These are phyloP conservation scores for Lytechinus pictus DNA, from an alignment of 35 echinoderm and acorn worm genomes.

Conservation along the genomic window DNA sequence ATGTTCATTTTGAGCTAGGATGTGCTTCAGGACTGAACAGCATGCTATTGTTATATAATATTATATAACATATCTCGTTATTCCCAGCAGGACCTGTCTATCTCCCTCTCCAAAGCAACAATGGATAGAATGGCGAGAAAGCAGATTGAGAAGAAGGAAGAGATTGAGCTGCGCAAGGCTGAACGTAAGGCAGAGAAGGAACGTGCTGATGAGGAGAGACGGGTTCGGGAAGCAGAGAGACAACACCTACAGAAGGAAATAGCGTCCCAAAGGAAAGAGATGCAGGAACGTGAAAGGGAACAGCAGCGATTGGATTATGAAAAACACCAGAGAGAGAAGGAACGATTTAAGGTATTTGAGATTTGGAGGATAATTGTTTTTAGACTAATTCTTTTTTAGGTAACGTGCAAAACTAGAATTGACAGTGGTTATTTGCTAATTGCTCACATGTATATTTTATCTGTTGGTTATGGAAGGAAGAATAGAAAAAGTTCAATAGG, in stretches of 20 bases:
- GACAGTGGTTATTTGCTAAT: neutral
- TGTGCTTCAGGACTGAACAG: neutral
- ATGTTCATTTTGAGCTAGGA: neutral
- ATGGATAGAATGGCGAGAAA: constrained; percentile 74
- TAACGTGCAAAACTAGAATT: too few relatives aligned
- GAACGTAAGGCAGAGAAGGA: constrained; percentile 59
- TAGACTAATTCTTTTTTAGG: too few relatives aligned
- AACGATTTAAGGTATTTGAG: constrained; percentile 41
- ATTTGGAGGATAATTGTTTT: too few relatives aligned
- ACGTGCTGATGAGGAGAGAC: constrained; percentile 49
- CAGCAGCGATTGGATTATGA: constrained; percentile 53
- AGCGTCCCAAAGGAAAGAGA: constrained; percentile 42
- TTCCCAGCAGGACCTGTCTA: constrained; percentile 48
- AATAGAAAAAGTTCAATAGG: neutral
- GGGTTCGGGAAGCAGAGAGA: constrained; percentile 22
- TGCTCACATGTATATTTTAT: neutral
- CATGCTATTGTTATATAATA: neutral
- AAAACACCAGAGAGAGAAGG: constrained; percentile 41
- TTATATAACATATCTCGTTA: neutral
- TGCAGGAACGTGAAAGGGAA: constrained; percentile 50
- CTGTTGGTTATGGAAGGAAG: neutral
- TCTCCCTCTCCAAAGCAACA: constrained; percentile 83
- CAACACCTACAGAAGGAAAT: constrained; percentile 34
- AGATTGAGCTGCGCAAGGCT: constrained; percentile 71
- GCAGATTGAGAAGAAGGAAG: constrained; percentile 75